phyloP scores from a whole-genome alignment of 2,888 invertebrate species.

The Orthosia gracilis region DNA sequence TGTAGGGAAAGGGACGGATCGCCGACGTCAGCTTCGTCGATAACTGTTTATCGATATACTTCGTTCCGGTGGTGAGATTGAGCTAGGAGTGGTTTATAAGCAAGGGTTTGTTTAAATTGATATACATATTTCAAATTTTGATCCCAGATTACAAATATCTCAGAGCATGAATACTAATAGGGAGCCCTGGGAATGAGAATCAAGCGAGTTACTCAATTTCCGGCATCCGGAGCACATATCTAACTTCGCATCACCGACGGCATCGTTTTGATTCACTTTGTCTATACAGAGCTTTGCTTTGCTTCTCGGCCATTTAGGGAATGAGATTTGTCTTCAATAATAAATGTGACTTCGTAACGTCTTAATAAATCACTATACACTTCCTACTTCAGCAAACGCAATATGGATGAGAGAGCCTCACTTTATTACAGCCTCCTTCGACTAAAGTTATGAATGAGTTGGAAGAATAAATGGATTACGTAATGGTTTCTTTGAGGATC shows the following conservation, averaged over 20 bases:
- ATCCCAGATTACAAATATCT: neutral
- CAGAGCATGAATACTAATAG: neutral
- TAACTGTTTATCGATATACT: constrained; percentile 20
- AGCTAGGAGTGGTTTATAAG: neutral
- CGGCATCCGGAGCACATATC: neutral
- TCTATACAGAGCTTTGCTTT: neutral
- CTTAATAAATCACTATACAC: constrained; percentile 36
- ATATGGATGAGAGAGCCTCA: constrained; percentile 12
- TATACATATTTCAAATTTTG: neutral
- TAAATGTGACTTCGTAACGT: constrained; percentile 31
- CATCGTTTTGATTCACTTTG: constrained; percentile 6
- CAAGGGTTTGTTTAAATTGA: neutral
- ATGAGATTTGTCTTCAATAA: constrained; percentile 47
- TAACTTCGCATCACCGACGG: neutral
- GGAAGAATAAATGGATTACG: constrained; percentile 30
- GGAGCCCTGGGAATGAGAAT: neutral
- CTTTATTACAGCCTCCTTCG: neutral
- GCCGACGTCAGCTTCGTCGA: too few species aligned
- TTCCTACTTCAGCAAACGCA: constrained; percentile 16
- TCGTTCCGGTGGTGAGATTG: neutral
- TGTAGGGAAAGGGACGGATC: neutral
- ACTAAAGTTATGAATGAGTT: constrained; percentile 23
- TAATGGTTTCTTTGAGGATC: constrained; percentile 13
- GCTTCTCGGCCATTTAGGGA: neutral
- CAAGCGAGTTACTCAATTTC: constrained; percentile 8